Conservation (phyloP, 2,888 invertebrate genomes). For the Tenthredo scrophulariae region DNA sequence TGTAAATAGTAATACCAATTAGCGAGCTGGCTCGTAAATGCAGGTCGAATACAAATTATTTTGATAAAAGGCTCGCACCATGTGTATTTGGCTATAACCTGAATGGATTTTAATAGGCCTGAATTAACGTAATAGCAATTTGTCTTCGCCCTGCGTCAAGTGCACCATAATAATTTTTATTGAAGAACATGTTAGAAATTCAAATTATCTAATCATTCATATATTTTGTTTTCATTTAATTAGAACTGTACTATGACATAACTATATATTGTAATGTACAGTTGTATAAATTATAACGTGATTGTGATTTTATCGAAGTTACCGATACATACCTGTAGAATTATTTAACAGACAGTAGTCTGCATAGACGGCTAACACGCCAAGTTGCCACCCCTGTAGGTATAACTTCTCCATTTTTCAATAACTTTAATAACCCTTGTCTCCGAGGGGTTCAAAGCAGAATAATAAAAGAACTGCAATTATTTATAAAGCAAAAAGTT, state of each 20-base stretch:
- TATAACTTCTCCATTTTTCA: not conserved
- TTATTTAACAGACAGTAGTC: slow-evolving; percentile 44
- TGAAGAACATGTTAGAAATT: slow-evolving; percentile 21
- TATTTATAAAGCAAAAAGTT: no score
- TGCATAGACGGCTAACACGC: slow-evolving; percentile 13
- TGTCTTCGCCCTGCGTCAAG: slow-evolving; percentile 32
- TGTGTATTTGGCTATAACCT: not conserved
- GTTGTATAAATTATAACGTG: slow-evolving; percentile 62
- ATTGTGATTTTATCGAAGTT: slow-evolving; percentile 78
- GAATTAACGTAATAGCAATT: slow-evolving; percentile 23
- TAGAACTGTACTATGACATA: slow-evolving; percentile 33
- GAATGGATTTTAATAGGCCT: slow-evolving; percentile 50
- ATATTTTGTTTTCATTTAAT: slow-evolving; percentile 27
- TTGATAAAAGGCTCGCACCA: not conserved
- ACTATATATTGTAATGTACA: slow-evolving; percentile 34
- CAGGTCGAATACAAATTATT: slow-evolving; percentile 29
- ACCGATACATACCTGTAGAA: slow-evolving; percentile 69
- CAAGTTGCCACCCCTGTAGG: slow-evolving; percentile 24
- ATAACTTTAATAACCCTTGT: not conserved
- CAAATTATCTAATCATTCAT: slow-evolving; percentile 12
- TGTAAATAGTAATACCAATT: slow-evolving; percentile 50
- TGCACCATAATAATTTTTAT: slow-evolving; percentile 37
- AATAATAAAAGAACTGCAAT: not conserved
- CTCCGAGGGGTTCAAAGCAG: not conserved
- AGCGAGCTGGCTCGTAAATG: slow-evolving; percentile 53